Evolutionary conservation across 2,797 vertebrate genomes (phyloP), one percentile per base, ranked within the genome.

Genomic region (Pteropus rufus): DNA sequence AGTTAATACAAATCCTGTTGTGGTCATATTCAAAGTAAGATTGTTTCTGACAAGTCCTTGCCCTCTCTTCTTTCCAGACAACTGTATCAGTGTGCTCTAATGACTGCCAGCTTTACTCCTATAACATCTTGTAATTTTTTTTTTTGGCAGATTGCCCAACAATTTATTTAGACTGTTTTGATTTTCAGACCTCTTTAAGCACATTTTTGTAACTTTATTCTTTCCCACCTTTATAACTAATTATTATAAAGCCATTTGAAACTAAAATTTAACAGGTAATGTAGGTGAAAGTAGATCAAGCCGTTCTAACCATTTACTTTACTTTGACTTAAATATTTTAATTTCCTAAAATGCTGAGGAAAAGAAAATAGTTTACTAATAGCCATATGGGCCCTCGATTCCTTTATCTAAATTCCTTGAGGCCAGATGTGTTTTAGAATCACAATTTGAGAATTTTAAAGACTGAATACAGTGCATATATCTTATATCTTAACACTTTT

Each of bases 241-340:
- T 72, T 21, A 82, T n/a, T 82, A 67, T 72, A 79, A 96, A 94
- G n/a, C 26, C 19, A 46, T 79, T 80, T 86, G 88, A 89, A 93
- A 91, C n/a, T 31, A 81, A 92, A 90, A 39, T 80, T 93, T 58
- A 49, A 70, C 29, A 52, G 36, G 62, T 49, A 34, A 72, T 10
- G 11, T 67, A 31, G 69, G 16, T 88, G 52, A 83, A 70, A 39
- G 56, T 82, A 70, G 16, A 31, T 46, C 23, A 76, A 84, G 39
- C 52, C 21, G 58, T 29, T 64, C 34, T 73, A 70, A 75, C 14
- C n/a, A 82, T 80, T 49, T 92, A 62, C 85, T 82, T 89, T 41
- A 89, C 10, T 88, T 49, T 70, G 24, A 76, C 21, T 82, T 82
- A 56, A 91, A 49, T 89, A 83, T 92, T 93, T 92, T 49, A 76